These are phyloP conservation scores for Psettodes erumei DNA, from an alignment of 2,113 vertebrate genomes.

Conservation along the genomic window DNA sequence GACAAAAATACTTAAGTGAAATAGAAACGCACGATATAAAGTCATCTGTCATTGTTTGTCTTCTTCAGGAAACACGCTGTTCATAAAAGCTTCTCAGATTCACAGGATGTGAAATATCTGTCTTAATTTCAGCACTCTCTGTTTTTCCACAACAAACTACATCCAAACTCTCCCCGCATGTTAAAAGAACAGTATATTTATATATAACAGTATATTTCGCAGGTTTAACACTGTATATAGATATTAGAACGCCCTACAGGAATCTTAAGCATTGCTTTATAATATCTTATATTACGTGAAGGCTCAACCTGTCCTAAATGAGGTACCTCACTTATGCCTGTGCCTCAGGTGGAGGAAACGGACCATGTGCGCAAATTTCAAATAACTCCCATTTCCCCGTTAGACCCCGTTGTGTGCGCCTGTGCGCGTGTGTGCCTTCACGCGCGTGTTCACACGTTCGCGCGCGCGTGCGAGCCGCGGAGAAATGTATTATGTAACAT, in stretches of 20 bases:
- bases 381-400: slow-evolving; percentile 37
- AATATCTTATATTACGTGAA: background rate
- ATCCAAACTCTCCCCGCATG: background rate
- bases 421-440: slow-evolving; percentile 34
- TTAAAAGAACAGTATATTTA: background rate
- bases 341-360: slow-evolving; percentile 36
- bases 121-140: background rate
- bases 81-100: background rate
- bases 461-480: slow-evolving; percentile 20
- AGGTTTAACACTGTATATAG: background rate
- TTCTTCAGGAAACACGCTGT: background rate
- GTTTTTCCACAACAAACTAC: background rate
- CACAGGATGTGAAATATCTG: background rate
- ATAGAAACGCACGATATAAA: background rate
- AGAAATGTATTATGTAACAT: slow-evolving; percentile 74
- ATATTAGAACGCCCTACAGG: background rate
- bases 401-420: background rate
- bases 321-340: background rate
- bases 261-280: background rate
- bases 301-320: background rate
- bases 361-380: slow-evolving; percentile 23
- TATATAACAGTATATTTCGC: background rate
- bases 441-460: background rate
- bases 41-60: background rate
- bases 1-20: background rate